Evolutionary conservation across 2,888 invertebrate genomes (phyloP).

Genomic region (Dasysyrphus tricinctus): DNA sequence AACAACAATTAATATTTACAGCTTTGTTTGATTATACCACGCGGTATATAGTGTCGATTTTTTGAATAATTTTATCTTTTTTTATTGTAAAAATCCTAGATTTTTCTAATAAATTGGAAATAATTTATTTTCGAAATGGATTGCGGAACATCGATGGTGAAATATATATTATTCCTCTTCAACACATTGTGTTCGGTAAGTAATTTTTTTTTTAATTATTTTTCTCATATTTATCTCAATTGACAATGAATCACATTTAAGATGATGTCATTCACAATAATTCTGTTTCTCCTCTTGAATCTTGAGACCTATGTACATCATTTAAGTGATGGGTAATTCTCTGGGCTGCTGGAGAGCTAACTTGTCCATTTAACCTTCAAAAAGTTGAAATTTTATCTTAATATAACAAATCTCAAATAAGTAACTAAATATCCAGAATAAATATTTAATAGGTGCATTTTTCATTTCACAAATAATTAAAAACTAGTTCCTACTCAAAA

Average conservation of each 20-base stretch:
- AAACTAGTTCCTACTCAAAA: background rate
- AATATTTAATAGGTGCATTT: background rate
- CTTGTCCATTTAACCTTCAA: constrained; percentile 8
- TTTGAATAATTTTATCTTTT: constrained; percentile 32
- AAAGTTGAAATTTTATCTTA: background rate
- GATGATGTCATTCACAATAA: constrained; percentile 63
- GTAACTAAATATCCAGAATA: background rate
- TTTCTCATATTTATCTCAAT: constrained; percentile 1
- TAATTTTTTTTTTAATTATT: background rate
- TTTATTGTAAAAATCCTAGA: constrained; percentile 43
- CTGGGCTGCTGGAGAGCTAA: background rate
- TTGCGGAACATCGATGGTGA: constrained; percentile 90
- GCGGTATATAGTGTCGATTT: constrained; percentile 11
- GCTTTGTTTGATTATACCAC: background rate
- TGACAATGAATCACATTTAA: constrained; percentile 15
- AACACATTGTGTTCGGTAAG: constrained; percentile 91
- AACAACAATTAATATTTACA: too few relatives aligned
- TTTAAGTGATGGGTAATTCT: background rate
- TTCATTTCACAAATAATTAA: constrained; percentile 36
- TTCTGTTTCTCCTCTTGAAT: background rate
- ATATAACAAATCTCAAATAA: background rate
- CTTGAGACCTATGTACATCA: background rate
- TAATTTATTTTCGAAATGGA: constrained; percentile 84
- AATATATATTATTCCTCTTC: constrained; percentile 92
- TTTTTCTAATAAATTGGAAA: constrained; percentile 40